Base-by-base conservation (phyloP, 2,797 vertebrate genomes). In the Acrossocheilus wenchowensis region DNA sequence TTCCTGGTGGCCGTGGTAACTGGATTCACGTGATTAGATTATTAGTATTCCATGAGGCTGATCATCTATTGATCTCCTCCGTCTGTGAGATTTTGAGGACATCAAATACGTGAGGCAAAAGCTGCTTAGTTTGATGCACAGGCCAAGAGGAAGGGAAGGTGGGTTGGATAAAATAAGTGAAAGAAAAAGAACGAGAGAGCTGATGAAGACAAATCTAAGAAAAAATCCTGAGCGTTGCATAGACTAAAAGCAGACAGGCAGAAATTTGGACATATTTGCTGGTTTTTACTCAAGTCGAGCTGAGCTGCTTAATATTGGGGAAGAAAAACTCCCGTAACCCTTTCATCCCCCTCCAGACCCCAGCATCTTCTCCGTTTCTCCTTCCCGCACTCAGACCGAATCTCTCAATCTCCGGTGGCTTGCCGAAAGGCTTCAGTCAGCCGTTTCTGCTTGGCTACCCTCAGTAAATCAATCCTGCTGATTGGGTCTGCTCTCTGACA, bases 1-100 rank as follows among this genome's bases (percentile, higher is more conserved):
- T 84, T 84, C 23, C 68, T 8, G 6, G 6, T 77, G 17, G 41
- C 48, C 21, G 41, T 69, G 45, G 83, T 77, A 52, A 85, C 60
- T 78, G 6, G 48, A 85, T 80, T 85, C 75, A 71, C 64, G 48
- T 14, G 64, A 79, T 85, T 43, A 45, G 75, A 79, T 85, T 93
- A 94, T 95, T 94, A 95, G 95, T 94, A 94, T 94, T 95, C 92
- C 94, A 95, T 94, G 93, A 93, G 92, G 92, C 86, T 87, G 94
- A 94, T 94, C 93, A 94, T 94, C 92, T 94, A 94, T 95, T 93
- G 94, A 95, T 94, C 91, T 90, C 91, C 91, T 89, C 90, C 90
- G 91, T 93, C 93, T 93, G 93, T 93, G 93, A 92, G 79, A 93
- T 94, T 93, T 91, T 92, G 89, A 92, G 92, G 93, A 94, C 94